Evolutionary conservation across 1,140 invertebrate genomes (phyloP).

Genomic region (Pogonomyrmex californicus): DNA sequence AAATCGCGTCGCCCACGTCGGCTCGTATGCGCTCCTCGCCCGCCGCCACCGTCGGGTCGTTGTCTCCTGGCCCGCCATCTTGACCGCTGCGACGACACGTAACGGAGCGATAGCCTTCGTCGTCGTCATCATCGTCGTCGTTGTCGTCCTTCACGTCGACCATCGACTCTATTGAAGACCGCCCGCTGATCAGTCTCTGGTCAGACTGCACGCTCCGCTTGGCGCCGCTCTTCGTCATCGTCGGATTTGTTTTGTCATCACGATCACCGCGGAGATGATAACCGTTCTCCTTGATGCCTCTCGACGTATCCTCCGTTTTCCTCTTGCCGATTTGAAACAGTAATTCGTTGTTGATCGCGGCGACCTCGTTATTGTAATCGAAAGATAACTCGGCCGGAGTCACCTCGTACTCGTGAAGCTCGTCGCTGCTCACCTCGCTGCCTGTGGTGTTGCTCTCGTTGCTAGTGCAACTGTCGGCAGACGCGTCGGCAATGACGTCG

Average conservation of each 20-base stretch:
- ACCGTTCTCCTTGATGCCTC: slow-evolving; percentile 6
- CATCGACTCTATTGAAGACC: neutral
- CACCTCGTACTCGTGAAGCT: slow-evolving; percentile 82
- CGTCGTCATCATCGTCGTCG: slow-evolving; percentile 22
- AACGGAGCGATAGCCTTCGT: slow-evolving; percentile 53
- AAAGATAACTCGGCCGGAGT: slow-evolving; percentile 7
- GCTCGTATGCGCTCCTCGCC: slow-evolving; percentile 75
- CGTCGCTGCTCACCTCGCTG: slow-evolving; percentile 82
- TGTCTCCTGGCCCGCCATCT: slow-evolving; percentile 58
- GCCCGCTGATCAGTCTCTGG: neutral
- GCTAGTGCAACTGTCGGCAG: slow-evolving; percentile 76
- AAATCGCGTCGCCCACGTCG: slow-evolving; percentile 75
- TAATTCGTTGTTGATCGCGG: slow-evolving; percentile 47
- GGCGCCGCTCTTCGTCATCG: slow-evolving; percentile 20
- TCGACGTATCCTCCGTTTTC: neutral
- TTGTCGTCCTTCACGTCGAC: slow-evolving; percentile 26
- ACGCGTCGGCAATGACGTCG: slow-evolving; percentile 12
- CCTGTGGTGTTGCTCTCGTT: slow-evolving; percentile 80
- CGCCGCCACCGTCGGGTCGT: slow-evolving; percentile 59
- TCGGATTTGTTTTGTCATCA: slow-evolving; percentile 48
- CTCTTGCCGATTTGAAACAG: slow-evolving; percentile 22
- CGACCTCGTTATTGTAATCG: slow-evolving; percentile 1
- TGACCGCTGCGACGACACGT: slow-evolving; percentile 37
- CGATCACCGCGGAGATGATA: slow-evolving; percentile 3
- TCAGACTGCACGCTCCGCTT: slow-evolving; percentile 41